These are phyloP conservation scores for Cercopithecus hamlyni DNA, from an alignment of 2,797 vertebrate genomes.

Conservation along the genomic window DNA sequence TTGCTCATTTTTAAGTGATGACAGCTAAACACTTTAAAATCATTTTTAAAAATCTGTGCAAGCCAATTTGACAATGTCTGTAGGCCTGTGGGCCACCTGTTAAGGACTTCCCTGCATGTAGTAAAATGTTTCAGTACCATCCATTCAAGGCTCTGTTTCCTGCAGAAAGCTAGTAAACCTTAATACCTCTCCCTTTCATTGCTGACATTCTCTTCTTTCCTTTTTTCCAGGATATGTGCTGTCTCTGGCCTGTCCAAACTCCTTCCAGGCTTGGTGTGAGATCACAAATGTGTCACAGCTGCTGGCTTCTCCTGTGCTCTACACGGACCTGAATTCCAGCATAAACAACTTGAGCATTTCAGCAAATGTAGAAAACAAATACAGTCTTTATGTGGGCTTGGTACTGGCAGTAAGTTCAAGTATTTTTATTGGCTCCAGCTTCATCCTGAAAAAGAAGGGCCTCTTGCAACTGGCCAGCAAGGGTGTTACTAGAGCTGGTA, in stretches of 20 bases:
- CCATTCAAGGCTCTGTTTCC: neutral
- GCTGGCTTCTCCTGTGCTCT: neutral
- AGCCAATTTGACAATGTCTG: neutral
- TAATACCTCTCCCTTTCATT: neutral
- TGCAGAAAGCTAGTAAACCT: neutral
- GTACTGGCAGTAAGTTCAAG: constrained; percentile 85
- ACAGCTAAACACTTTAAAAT: neutral
- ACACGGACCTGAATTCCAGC: constrained; percentile 56
- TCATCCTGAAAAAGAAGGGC: constrained; percentile 90
- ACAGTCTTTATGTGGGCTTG: constrained; percentile 84
- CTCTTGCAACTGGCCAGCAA: constrained; percentile 86
- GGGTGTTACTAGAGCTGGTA: constrained; percentile 87
- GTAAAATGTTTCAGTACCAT: neutral
- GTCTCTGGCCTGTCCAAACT: constrained; percentile 76
- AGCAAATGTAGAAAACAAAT: constrained; percentile 72
- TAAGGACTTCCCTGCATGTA: neutral
- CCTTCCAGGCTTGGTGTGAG: constrained; percentile 81
- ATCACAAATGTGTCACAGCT: constrained; percentile 81
- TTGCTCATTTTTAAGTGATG: neutral
- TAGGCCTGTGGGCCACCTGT: neutral
- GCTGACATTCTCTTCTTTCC: neutral
- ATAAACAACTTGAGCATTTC: constrained; percentile 70
- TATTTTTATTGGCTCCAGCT: constrained; percentile 88
- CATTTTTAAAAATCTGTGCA: neutral
- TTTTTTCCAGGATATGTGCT: constrained; percentile 80